Base-by-base conservation (phyloP, 2,113 vertebrate species). In the Eretmochelys imbricata region DNA sequence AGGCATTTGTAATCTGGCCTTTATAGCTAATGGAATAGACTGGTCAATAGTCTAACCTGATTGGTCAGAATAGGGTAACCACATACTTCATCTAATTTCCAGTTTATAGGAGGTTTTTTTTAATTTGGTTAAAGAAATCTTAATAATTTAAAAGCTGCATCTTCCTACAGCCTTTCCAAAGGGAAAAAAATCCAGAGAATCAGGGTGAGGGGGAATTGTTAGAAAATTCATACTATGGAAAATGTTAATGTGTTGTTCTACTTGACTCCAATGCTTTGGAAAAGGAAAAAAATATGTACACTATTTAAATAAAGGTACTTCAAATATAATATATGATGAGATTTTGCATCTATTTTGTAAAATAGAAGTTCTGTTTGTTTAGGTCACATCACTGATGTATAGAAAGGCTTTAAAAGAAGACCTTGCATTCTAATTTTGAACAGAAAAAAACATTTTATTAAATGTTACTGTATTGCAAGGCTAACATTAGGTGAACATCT, bases 1-100 rank as follows among this genome's bases (percentile, higher is more conserved):
- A 35, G 13, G 0, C 0, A 1, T 85, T 89, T 93, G 10, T 24
- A 89, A 8, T 17, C 5, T 8, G 0, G 3, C 35, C 7, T 1
- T 84, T 81, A 59, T 24, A 78, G 80, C 62, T 5, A 86, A 1
- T 7, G 19, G 49, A 13, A 24, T 20, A 80, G 31, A 51, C 29
- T n/a, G 50, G 35, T 51, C 35, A 80, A 19, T 80, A 65, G 82
- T 1, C 80, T 13, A 87, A 78, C 14, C 4, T 42, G 9, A 89
- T 87, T 54, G 38, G 69, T 46, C 79, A 84, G 89, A 91, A 76
- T 54, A 3, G 35, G 53, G 25, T 54, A 1, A 9, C 82, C 76
- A 5, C 3, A 88, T 19, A 89, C 81, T 88, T 88, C 59, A 91
- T 31, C 48, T 13, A 92, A 3, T 85, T 94, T 95, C 90, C 31